These are phyloP conservation scores for Dysidea cf. avara DNA, from an alignment of 37 sponge, comb jelly and placozoan genomes.

Conservation along the genomic window DNA sequence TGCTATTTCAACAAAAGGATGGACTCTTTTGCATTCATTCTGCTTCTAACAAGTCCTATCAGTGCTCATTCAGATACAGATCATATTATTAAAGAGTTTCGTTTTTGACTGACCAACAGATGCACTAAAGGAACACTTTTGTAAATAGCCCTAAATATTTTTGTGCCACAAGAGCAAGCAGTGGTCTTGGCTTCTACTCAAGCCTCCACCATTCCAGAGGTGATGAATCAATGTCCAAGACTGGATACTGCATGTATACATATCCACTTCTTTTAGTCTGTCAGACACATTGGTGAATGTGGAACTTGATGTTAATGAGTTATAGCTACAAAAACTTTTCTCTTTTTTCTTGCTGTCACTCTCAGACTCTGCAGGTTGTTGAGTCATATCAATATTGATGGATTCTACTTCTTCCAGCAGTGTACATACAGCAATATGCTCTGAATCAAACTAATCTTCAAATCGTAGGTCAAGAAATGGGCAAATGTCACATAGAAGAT, in stretches of 20 bases:
- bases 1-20: too few species aligned
- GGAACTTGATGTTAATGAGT: too few species aligned
- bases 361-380: too few species aligned
- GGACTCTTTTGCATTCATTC: too few species aligned
- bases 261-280: conserved; percentile 1
- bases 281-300: not conserved
- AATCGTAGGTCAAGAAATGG: conserved; percentile 25
- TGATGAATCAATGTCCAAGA: conserved; percentile 2
- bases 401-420: too few species aligned
- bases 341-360: too few species aligned
- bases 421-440: too few species aligned
- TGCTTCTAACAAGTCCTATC: too few species aligned
- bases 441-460: not conserved
- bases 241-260: conserved; percentile 15
- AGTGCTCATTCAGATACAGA: too few species aligned
- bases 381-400: too few species aligned
- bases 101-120: conserved; percentile 17
- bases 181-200: conserved; percentile 14
- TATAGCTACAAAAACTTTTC: too few species aligned
- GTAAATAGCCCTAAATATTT: conserved; percentile 38
- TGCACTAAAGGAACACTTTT: conserved; percentile 44
- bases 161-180: conserved; percentile 7
- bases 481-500: not conserved
- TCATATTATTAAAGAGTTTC: conserved; percentile 19
- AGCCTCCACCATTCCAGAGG: conserved; percentile 53